phyloP scores from a whole-genome alignment of 2,113 vertebrate genomes.

The Anser cygnoides region DNA sequence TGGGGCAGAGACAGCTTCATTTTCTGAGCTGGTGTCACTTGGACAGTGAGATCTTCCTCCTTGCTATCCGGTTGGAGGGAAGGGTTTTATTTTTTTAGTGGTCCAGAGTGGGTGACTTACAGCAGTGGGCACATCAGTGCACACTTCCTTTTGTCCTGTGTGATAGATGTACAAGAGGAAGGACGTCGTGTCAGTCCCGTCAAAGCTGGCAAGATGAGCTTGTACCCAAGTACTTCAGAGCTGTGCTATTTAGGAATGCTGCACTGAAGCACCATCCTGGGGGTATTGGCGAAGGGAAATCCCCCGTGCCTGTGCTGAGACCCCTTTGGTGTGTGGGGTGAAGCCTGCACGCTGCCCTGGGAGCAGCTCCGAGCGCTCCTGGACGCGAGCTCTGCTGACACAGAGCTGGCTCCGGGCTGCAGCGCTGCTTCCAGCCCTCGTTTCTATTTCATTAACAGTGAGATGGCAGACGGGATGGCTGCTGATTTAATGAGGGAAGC shows the following conservation, averaged over 20 bases:
- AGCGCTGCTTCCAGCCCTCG: not conserved
- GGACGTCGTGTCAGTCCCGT: not conserved
- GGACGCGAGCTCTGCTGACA: not conserved
- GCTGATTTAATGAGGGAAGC: slow-evolving; percentile 35
- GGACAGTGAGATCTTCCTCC: not conserved
- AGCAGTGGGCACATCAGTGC: not conserved
- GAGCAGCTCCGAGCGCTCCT: not conserved
- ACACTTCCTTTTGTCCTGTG: not conserved
- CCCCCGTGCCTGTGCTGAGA: not conserved
- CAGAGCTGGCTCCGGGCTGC: not conserved
- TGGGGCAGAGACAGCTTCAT: not conserved
- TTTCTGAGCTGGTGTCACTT: not conserved
- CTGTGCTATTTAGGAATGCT: not conserved
- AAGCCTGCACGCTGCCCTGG: not conserved
- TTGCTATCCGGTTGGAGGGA: not conserved
- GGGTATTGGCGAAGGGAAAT: not conserved
- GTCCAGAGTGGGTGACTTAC: too few relatives aligned
- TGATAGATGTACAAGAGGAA: not conserved
- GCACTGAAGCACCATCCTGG: not conserved
- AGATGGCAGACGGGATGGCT: slow-evolving; percentile 6
- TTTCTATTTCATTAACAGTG: not conserved
- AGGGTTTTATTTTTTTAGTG: too few relatives aligned
- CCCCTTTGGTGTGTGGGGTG: not conserved
- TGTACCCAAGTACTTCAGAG: not conserved
- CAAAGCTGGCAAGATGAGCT: not conserved